These are phyloP conservation scores for Hyperoplus lanceolatus DNA, from an alignment of 2,797 vertebrate species.

Conservation along the genomic window DNA sequence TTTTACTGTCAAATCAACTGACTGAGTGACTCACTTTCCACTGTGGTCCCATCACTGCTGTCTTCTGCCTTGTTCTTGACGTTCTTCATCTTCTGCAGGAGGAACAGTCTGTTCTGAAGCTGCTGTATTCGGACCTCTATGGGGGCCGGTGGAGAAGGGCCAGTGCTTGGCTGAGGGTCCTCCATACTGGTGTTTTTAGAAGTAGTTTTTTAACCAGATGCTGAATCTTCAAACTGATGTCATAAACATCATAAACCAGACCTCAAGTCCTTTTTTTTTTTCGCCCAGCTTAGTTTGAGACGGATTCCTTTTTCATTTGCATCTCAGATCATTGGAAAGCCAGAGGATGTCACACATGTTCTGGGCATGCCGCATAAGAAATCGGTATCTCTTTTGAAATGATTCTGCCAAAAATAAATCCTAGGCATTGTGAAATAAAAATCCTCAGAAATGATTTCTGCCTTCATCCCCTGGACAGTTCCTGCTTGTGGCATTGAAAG, in stretches of 20 bases:
- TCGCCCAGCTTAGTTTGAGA: neutral
- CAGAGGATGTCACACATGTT: neutral
- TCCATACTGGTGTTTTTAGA: conserved; percentile 27
- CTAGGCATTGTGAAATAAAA: neutral
- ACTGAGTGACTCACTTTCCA: conserved; percentile 54
- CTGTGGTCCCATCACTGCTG: accelerated
- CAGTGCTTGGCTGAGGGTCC: neutral
- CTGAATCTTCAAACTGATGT: neutral
- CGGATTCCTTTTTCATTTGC: neutral
- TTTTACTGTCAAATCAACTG: neutral
- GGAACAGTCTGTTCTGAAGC: conserved; percentile 56
- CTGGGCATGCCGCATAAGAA: neutral
- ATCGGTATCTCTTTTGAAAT: neutral
- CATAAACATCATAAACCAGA: neutral
- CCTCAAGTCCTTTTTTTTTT: no score
- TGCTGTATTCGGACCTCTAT: conserved; percentile 60
- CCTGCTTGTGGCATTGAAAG: neutral
- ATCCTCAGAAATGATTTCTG: neutral
- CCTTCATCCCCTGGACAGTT: neutral
- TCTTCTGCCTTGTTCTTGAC: conserved; percentile 28
- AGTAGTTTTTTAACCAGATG: neutral
- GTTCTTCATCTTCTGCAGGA: conserved; percentile 54
- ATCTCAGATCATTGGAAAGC: neutral
- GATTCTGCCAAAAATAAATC: neutral
- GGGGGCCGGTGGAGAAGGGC: neutral